A percentile compares a stretch with the other conserved stretches of the same genome.
Conservation (phyloP, 2,797 vertebrate species). For the Vipera latastei region DNA sequence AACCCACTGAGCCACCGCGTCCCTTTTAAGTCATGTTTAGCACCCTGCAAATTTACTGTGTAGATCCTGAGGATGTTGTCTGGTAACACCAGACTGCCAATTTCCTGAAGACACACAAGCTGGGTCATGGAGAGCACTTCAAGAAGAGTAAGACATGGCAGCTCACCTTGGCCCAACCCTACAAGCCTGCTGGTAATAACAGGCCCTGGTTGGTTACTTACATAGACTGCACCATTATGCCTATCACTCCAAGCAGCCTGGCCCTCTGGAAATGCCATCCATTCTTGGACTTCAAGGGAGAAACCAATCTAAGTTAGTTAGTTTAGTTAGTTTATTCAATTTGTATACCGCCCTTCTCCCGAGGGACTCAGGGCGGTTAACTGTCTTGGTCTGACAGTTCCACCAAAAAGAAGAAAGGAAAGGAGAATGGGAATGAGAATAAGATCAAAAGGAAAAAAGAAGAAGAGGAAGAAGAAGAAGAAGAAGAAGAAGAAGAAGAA, state of each 20-base stretch:
- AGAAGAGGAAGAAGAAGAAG: too few relatives aligned
- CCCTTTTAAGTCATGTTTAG: neutral
- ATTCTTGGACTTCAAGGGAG: neutral
- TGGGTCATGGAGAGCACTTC: neutral
- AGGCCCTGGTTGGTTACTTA: neutral
- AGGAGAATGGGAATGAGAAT: neutral
- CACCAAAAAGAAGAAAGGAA: neutral
- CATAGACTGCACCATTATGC: neutral
- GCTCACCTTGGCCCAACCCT: neutral
- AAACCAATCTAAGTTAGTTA: too few relatives aligned
- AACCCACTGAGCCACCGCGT: too few relatives aligned
- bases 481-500: too few relatives aligned
- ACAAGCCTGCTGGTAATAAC: neutral
- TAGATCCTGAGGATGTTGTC: neutral
- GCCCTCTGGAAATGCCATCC: neutral
- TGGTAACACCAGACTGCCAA: neutral
- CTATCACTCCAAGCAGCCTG: neutral
- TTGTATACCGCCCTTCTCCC: too few relatives aligned
- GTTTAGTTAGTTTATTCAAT: too few relatives aligned
- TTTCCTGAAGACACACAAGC: neutral
- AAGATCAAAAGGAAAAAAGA: neutral
- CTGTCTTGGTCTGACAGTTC: neutral
- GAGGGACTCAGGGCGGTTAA: too few relatives aligned
- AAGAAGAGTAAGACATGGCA: neutral
- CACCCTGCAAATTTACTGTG: neutral